Evolutionary conservation across 2,888 invertebrate species (phyloP).

Genomic region (Prosapia bicincta): DNA sequence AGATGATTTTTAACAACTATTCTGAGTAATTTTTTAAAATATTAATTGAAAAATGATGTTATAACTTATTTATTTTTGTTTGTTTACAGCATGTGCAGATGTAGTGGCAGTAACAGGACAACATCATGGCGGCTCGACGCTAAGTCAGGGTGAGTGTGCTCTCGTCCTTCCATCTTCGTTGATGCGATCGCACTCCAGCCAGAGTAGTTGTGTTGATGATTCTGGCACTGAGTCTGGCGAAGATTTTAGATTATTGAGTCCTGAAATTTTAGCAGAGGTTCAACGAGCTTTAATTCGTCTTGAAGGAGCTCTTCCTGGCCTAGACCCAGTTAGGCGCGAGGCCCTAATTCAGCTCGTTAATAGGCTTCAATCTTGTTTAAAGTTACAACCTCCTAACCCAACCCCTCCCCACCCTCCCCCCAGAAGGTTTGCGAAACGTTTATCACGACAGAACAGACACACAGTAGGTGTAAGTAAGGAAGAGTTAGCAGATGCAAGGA

Average conservation of each 20-base stretch:
- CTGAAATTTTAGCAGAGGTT: slow-evolving; percentile 69
- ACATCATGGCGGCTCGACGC: slow-evolving; percentile 43
- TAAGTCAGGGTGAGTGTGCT: slow-evolving; percentile 68
- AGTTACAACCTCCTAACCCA: slow-evolving; percentile 38
- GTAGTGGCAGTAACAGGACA: slow-evolving; percentile 52
- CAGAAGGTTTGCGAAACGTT: slow-evolving; percentile 51
- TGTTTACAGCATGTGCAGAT: slow-evolving; percentile 51
- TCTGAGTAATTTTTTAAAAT: no score
- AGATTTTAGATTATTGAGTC: slow-evolving; percentile 57
- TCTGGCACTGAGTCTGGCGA: slow-evolving; percentile 68
- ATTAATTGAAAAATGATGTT: no score
- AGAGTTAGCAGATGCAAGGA: slow-evolving; percentile 74
- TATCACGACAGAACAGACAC: slow-evolving; percentile 63
- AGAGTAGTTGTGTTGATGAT: slow-evolving; percentile 50
- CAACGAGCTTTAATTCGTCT: slow-evolving; percentile 71
- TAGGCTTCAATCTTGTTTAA: slow-evolving; percentile 59
- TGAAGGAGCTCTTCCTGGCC: slow-evolving; percentile 65
- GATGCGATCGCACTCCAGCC: slow-evolving; percentile 36
- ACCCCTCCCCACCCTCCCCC: slow-evolving; percentile 25
- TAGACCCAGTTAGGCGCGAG: slow-evolving; percentile 50
- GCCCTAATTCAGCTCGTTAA: slow-evolving; percentile 67
- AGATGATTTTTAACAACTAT: no score
- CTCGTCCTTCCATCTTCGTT: slow-evolving; percentile 42
- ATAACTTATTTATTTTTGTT: slow-evolving; percentile 15
- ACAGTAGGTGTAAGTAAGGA: slow-evolving; percentile 81